These are phyloP conservation scores for Oxyteleia sp. DNA, from an alignment of 2,888 invertebrate genomes.

Conservation along the genomic window DNA sequence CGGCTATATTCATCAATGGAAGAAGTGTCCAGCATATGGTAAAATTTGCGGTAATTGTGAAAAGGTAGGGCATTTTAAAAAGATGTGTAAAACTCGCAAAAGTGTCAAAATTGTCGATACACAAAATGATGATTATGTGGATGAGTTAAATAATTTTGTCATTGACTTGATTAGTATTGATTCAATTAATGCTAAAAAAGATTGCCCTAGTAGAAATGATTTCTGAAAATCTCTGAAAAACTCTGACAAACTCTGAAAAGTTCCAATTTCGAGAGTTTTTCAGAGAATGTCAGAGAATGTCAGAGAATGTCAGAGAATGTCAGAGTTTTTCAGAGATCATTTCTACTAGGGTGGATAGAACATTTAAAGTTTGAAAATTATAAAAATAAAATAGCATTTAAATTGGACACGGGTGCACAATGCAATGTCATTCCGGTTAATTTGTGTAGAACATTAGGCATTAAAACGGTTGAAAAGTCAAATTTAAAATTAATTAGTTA, in stretches of 20 bases:
- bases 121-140: not conserved
- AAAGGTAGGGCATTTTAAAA: conserved; percentile 30
- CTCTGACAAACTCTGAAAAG: no score
- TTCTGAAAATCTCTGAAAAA: no score
- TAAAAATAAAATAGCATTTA: conserved; percentile 34
- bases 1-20: conserved; percentile 1
- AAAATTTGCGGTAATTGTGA: conserved; percentile 61
- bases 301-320: no score
- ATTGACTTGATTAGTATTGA: not conserved
- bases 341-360: no score
- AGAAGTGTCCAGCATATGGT: conserved; percentile 64
- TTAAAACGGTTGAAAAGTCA: conserved; percentile 24
- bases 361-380: not conserved
- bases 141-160: not conserved
- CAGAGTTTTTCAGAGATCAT: no score
- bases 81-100: conserved; percentile 13
- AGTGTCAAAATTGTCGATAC: not conserved
- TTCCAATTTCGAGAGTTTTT: no score
- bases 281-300: no score
- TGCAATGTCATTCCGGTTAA: conserved; percentile 40
- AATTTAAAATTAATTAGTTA: conserved; percentile 22
- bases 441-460: conserved; percentile 10
- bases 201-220: no score
- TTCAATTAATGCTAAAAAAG: conserved; percentile 2
- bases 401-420: conserved; percentile 48